These are phyloP conservation scores for Lapara coniferarum DNA, from an alignment of 2,888 invertebrate genomes.

Conservation along the genomic window DNA sequence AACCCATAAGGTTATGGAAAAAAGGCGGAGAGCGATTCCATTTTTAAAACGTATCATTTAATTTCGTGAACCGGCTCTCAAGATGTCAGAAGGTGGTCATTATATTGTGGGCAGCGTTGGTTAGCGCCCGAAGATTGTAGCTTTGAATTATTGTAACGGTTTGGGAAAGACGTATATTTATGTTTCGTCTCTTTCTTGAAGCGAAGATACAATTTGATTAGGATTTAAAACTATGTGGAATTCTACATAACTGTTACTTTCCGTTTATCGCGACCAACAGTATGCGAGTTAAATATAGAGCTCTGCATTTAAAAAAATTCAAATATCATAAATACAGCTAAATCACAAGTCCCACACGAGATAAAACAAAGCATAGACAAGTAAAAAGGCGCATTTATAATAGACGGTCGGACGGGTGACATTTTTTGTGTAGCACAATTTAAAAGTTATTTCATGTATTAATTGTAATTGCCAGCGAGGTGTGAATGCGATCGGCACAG, in stretches of 20 bases:
- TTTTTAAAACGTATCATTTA: conserved; percentile 84
- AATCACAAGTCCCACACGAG: not conserved
- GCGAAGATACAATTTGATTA: not conserved
- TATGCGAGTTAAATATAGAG: too few relatives aligned
- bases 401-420: conserved; percentile 35
- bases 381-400: conserved; percentile 33
- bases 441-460: conserved; percentile 46
- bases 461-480: conserved; percentile 55
- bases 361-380: conserved; percentile 13
- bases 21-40: conserved; percentile 83
- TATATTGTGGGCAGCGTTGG: conserved; percentile 78
- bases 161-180: conserved; percentile 19
- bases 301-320: too few relatives aligned
- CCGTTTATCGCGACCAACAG: too few relatives aligned
- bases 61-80: conserved; percentile 82
- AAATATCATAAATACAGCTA: not conserved
- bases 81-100: conserved; percentile 83
- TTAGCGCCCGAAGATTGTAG: conserved; percentile 73
- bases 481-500: conserved; percentile 67
- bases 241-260: not conserved
- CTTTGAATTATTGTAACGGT: conserved; percentile 58
- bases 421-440: conserved; percentile 46
- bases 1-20: conserved; percentile 82
- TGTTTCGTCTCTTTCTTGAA: conserved; percentile 20
- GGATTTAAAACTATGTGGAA: not conserved